These are phyloP conservation scores for Volucella zonaria DNA, from an alignment of 2,888 invertebrate species.

Conservation along the genomic window DNA sequence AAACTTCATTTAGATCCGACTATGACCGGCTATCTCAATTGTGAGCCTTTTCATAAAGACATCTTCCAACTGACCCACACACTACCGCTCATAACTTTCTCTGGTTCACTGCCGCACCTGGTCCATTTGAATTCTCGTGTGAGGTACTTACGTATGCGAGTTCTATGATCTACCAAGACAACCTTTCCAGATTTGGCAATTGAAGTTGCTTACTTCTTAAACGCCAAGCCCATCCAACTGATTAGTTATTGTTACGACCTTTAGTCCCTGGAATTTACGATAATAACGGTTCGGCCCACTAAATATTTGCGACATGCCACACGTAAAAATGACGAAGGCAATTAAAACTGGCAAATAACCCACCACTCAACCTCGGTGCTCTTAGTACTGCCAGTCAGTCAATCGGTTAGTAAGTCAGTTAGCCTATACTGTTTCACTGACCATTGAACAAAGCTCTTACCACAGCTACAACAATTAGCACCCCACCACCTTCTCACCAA, in stretches of 20 bases:
- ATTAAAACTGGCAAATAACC: slow-evolving; percentile 42
- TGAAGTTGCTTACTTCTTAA: too few species aligned
- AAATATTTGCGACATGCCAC: neutral
- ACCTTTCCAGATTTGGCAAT: too few species aligned
- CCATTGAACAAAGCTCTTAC: slow-evolving; percentile 64
- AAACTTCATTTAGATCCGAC: too few species aligned
- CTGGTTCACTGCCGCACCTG: too few species aligned
- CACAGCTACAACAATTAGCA: slow-evolving; percentile 61
- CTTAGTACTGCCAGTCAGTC: neutral
- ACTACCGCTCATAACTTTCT: too few species aligned
- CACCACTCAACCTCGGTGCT: slow-evolving; percentile 31
- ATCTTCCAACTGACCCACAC: too few species aligned
- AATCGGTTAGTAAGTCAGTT: neutral
- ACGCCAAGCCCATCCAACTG: slow-evolving; percentile 5
- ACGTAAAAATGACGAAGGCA: slow-evolving; percentile 23
- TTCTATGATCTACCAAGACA: too few species aligned
- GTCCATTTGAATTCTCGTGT: too few species aligned
- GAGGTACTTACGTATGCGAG: too few species aligned
- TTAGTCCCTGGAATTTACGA: slow-evolving; percentile 17
- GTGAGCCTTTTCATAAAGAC: too few species aligned
- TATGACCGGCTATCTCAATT: too few species aligned
- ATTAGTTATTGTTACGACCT: slow-evolving; percentile 31
- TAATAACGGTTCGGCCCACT: slow-evolving; percentile 39
- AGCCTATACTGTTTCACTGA: slow-evolving; percentile 7
- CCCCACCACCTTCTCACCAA: slow-evolving; percentile 16